Evolutionary conservation across 2,113 vertebrate genomes (phyloP).

Genomic region (Odocoileus hemionus): DNA sequence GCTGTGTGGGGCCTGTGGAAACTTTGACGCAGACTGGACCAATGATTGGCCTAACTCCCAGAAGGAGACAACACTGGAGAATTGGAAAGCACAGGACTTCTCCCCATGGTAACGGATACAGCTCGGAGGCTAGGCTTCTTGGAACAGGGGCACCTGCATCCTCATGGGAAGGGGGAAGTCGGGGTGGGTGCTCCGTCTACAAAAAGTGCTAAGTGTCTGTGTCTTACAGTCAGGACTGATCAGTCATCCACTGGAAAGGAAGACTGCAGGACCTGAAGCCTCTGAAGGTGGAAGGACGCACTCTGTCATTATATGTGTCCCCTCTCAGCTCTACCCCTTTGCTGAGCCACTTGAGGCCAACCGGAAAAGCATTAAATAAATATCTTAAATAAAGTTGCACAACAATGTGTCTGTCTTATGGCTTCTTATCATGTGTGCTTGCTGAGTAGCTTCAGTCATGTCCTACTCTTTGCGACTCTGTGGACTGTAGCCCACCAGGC

Average conservation of each 20-base stretch:
- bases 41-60: conserved; percentile 64
- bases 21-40: conserved; percentile 72
- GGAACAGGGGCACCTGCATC: not conserved
- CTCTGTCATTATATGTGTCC: not conserved
- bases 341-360: not conserved
- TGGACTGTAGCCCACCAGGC: not conserved
- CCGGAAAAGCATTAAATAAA: conserved; percentile 47
- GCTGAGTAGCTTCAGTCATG: not conserved
- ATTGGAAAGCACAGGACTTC: conserved; percentile 66
- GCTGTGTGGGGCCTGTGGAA: conserved; percentile 77
- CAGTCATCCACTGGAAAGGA: not conserved
- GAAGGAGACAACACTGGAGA: not conserved
- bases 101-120: conserved; percentile 56
- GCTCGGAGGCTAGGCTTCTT: not conserved
- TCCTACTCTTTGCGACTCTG: not conserved
- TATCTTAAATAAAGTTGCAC: not conserved
- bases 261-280: not conserved
- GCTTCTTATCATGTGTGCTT: not conserved
- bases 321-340: not conserved
- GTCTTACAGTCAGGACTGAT: conserved; percentile 50
- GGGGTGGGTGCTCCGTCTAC: not conserved
- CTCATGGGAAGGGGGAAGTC: not conserved
- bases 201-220: conserved; percentile 13
- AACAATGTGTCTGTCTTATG: not conserved
- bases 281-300: not conserved